Percentiles rank a stretch among this genome's conserved stretches.
These are phyloP conservation scores for Pipistrellus pipistrellus DNA, from an alignment of 2,797 vertebrate genomes.

Conservation along the genomic window DNA sequence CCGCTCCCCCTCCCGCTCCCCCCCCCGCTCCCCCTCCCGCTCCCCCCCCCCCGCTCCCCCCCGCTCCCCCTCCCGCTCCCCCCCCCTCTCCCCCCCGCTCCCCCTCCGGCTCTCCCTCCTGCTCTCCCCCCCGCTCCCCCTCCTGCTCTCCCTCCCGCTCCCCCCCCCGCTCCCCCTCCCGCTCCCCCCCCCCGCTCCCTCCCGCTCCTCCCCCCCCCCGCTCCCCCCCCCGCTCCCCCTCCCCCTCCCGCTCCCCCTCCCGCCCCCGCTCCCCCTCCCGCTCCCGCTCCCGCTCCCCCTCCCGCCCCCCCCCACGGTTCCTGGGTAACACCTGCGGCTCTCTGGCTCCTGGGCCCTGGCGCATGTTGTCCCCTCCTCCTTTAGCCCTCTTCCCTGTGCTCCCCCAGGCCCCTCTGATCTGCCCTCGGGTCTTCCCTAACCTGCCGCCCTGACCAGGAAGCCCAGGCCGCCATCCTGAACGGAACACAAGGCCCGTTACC, in stretches of 20 bases:
- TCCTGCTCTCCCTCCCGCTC: no score
- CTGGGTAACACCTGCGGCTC: neutral
- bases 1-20: neutral
- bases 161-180: no score
- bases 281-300: no score
- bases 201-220: no score
- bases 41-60: no score
- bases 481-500: accelerated
- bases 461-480: neutral
- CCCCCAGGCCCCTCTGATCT: neutral
- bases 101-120: neutral
- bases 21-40: neutral
- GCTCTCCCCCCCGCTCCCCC: no score
- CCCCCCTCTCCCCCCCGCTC: neutral
- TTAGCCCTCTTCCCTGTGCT: neutral
- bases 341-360: neutral
- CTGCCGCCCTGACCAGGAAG: neutral
- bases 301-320: neutral
- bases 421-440: neutral
- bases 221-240: neutral
- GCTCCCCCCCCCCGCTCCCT: neutral
- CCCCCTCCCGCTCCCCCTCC: no score
- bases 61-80: neutral
- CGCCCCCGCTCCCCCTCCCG: no score
- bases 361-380: neutral